These are phyloP conservation scores for Lucilia cuprina DNA, from an alignment of 1,140 invertebrate species.

Conservation along the genomic window DNA sequence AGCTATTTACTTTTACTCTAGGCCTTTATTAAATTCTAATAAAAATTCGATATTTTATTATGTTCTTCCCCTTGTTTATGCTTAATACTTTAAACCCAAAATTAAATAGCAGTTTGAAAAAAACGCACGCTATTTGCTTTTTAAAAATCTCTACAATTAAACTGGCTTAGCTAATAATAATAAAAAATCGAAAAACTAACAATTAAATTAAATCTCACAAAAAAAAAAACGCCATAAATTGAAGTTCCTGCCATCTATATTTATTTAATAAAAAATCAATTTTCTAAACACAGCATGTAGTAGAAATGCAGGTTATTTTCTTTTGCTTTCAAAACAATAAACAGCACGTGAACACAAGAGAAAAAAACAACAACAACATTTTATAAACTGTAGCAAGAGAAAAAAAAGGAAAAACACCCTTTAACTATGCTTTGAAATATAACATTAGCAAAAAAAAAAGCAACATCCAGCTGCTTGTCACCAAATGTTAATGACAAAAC, in stretches of 20 bases:
- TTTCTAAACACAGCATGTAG: conserved; percentile 14
- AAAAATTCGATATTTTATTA: not conserved
- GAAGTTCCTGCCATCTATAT: not conserved
- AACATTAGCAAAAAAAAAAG: not conserved
- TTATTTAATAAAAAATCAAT: conserved; percentile 27
- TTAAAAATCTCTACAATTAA: conserved; percentile 17
- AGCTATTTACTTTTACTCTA: not conserved
- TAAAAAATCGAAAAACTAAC: not conserved
- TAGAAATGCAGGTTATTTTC: not conserved
- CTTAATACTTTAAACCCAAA: not conserved
- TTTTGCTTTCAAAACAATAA: not conserved
- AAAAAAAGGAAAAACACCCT: not conserved
- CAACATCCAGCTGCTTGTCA: not conserved
- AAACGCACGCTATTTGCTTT: not conserved
- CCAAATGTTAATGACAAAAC: conserved; percentile 7
- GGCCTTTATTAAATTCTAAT: conserved; percentile 15
- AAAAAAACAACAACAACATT: not conserved
- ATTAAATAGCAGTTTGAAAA: not conserved
- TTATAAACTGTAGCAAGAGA: not conserved
- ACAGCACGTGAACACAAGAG: not conserved
- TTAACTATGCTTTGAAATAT: not conserved
- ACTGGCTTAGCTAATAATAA: conserved; percentile 21
- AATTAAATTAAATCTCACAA: not conserved
- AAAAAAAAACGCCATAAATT: not conserved
- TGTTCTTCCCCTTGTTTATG: not conserved